phyloP scores from a whole-genome alignment of 1,140 invertebrate species.

The Euschistus heros region DNA sequence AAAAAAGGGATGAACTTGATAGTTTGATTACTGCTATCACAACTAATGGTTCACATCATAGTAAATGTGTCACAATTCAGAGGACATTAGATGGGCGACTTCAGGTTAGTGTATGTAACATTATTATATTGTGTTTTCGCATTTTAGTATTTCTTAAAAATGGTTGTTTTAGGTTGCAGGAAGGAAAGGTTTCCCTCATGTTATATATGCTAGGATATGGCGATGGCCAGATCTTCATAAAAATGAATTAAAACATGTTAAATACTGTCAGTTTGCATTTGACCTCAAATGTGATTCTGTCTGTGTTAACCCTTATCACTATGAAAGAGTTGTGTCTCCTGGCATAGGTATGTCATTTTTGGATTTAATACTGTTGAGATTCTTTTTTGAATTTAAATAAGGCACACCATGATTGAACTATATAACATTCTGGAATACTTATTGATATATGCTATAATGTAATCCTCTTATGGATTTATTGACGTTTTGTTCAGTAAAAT shows the following conservation, averaged over 20 bases:
- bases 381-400: no score
- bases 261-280: conserved; percentile 90
- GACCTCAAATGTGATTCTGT: conserved; percentile 92
- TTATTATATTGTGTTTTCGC: background rate
- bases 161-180: conserved; percentile 67
- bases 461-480: no score
- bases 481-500: no score
- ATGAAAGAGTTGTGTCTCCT: conserved; percentile 96
- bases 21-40: conserved; percentile 95
- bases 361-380: no score
- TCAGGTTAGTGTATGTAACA: conserved; percentile 53
- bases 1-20: conserved; percentile 91
- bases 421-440: no score
- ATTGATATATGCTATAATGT: no score
- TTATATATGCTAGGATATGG: conserved; percentile 97
- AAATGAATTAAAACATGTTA: conserved; percentile 96
- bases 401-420: no score
- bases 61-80: conserved; percentile 98
- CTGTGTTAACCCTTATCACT: conserved; percentile 99
- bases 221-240: conserved; percentile 98
- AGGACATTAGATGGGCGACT: conserved; percentile 92
- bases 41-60: conserved; percentile 91
- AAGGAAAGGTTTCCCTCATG: conserved; percentile 98
- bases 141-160: background rate
- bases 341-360: conserved; percentile 79